These are phyloP conservation scores for Cybosia mesomella DNA, from an alignment of 2,888 invertebrate species.

Conservation along the genomic window DNA sequence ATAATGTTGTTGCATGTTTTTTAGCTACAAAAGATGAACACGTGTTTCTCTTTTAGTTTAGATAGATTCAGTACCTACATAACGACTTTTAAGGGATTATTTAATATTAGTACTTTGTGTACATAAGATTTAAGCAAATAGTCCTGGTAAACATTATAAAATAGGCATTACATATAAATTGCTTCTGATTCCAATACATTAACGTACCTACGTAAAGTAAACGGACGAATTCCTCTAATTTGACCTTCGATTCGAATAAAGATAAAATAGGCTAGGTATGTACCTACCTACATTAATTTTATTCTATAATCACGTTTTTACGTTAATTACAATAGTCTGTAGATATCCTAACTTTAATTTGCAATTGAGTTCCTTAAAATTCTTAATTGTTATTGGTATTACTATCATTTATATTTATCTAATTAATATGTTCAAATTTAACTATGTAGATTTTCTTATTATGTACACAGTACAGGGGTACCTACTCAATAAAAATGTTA, in stretches of 20 bases:
- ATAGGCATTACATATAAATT: background rate
- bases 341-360: background rate
- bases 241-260: slow-evolving; percentile 62
- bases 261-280: slow-evolving; percentile 33
- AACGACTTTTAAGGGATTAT: background rate
- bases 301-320: slow-evolving; percentile 32
- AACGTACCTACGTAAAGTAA: slow-evolving; percentile 3
- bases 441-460: no score
- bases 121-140: slow-evolving; percentile 9
- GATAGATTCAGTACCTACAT: background rate
- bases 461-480: no score
- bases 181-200: slow-evolving; percentile 4
- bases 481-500: no score
- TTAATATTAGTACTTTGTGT: background rate
- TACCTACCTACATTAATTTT: slow-evolving; percentile 44
- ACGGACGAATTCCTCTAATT: slow-evolving; percentile 50
- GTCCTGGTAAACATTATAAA: background rate
- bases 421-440: no score
- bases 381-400: background rate
- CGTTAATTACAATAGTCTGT: background rate
- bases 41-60: slow-evolving; percentile 9
- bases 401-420: no score
- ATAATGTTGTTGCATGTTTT: slow-evolving; percentile 15
- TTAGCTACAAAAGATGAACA: slow-evolving; percentile 9
- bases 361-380: background rate